Base-by-base conservation (phyloP, 2,113 vertebrate species). In the Jacana jacana region DNA sequence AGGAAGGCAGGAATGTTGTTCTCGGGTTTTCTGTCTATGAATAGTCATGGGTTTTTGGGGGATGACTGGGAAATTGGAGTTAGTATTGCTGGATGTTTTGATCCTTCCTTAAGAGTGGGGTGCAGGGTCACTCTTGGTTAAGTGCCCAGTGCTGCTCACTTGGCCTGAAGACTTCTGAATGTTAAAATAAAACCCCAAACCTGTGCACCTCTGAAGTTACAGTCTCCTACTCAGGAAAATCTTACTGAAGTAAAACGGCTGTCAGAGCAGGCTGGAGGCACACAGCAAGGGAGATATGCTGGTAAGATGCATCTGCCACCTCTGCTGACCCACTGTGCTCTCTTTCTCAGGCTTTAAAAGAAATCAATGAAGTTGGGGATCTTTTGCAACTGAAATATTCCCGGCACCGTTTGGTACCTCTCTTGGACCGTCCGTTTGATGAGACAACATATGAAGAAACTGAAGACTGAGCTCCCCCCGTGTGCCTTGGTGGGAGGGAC, bases 301-400 rank as follows among this genome's bases (percentile, higher is more conserved):
- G 23, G 22, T 79, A 81, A 61, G 14, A 75, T 46, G 23, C 23
- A 12, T 39, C 37, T 93, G 20, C 85, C n/a, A 89, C 54, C 18
- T 81, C 65, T 88, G 70, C 88, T 97, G n/a, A 96, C 63, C 39
- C 77, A 13, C 58, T 51, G 58, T 96, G 78, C 55, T 95, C 91
- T 87, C 79, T 75, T 44, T 94, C 37, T 91, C 85, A 99, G 99
- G 99, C 98, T 64, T 96, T 99, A 98, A 98, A 98, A 82, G 98
- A 98, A 97, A 98, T 99, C 94, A 97, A 97, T 82, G 99, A 99
- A 97, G 99, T 99, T 65, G 99, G 99, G 40, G 99, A 99, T 81
- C 98, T 99, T 37, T 97, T 99, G 84, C 99, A 99, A 81, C 92
- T 99, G 88, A 99, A 99, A 95, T 99, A 99, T 94, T 99, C 99